These are phyloP conservation scores for Pelodytes ibericus DNA, from an alignment of 2,797 vertebrate genomes.

Conservation along the genomic window DNA sequence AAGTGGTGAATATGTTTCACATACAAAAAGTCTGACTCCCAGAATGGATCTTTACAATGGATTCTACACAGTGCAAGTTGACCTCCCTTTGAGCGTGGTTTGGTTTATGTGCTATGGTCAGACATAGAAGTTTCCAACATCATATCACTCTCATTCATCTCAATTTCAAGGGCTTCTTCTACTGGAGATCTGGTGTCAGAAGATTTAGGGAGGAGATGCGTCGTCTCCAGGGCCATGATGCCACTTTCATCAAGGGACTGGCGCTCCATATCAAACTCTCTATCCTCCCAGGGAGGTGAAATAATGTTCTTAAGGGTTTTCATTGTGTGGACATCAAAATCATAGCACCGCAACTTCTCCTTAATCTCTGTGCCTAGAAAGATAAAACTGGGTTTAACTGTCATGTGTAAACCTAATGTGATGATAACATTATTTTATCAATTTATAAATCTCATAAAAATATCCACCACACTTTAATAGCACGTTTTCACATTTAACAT, in stretches of 20 bases:
- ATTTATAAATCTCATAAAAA: not conserved
- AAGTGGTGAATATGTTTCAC: constrained; percentile 54
- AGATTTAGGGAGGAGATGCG: constrained; percentile 82
- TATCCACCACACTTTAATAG: not conserved
- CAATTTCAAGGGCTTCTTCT: constrained; percentile 92
- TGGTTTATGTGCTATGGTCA: constrained; percentile 90
- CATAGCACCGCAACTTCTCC: constrained; percentile 88
- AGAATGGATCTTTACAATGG: constrained; percentile 50
- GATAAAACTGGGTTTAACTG: constrained; percentile 45
- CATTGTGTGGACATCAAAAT: constrained; percentile 82
- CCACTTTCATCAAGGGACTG: constrained; percentile 84
- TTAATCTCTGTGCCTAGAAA: constrained; percentile 92
- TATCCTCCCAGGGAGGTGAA: constrained; percentile 84
- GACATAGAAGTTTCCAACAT: constrained; percentile 97
- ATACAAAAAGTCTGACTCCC: constrained; percentile 63
- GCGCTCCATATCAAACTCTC: constrained; percentile 77
- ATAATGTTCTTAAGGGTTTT: constrained; percentile 95
- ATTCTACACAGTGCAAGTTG: constrained; percentile 48
- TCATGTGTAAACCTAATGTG: not conserved
- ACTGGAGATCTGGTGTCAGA: constrained; percentile 80
- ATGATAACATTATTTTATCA: not conserved
- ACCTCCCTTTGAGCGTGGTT: constrained; percentile 29
- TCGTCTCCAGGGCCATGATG: constrained; percentile 80
- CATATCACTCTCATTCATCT: constrained; percentile 97
- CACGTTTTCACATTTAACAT: too few relatives aligned